These are phyloP conservation scores for Ariolimax columbianus DNA, from an alignment of 2,888 invertebrate genomes.

Conservation along the genomic window DNA sequence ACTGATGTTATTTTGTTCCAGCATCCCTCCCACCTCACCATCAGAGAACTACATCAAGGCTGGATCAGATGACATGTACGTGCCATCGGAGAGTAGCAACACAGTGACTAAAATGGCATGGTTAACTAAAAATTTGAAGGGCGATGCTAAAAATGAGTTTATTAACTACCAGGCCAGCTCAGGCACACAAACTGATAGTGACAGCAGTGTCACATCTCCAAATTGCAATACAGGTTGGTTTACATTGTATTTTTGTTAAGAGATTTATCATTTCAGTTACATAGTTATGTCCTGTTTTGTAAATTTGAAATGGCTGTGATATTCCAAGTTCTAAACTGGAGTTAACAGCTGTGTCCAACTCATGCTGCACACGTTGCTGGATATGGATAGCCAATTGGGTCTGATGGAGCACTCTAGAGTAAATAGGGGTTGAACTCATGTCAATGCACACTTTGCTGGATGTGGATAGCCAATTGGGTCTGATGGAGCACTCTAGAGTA, in stretches of 20 bases:
- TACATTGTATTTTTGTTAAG: background rate
- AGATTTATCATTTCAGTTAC: background rate
- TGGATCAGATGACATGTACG: conserved; percentile 17
- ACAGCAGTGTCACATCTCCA: background rate
- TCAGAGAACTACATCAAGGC: conserved; percentile 45
- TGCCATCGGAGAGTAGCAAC: conserved; percentile 9
- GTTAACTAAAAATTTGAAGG: conserved; percentile 40
- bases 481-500: too few relatives aligned
- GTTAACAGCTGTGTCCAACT: too few relatives aligned
- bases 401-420: too few relatives aligned
- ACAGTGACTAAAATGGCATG: conserved; percentile 37
- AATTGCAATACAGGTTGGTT: conserved; percentile 43
- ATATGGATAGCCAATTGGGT: too few relatives aligned
- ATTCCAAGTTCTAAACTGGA: too few relatives aligned
- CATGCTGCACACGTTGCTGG: too few relatives aligned
- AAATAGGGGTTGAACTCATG: too few relatives aligned
- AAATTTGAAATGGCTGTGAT: too few relatives aligned
- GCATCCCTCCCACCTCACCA: conserved; percentile 47
- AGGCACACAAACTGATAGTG: conserved; percentile 46
- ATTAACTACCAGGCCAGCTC: conserved; percentile 32
- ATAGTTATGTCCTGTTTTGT: background rate
- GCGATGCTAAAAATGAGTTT: conserved; percentile 41
- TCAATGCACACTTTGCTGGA: too few relatives aligned
- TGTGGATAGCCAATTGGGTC: too few relatives aligned
- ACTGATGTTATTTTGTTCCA: background rate